A percentile compares a stretch with the other conserved stretches of the same genome.
Evolutionary conservation across 2,113 vertebrate genomes (phyloP).

Genomic region (Pterocles gutturalis): DNA sequence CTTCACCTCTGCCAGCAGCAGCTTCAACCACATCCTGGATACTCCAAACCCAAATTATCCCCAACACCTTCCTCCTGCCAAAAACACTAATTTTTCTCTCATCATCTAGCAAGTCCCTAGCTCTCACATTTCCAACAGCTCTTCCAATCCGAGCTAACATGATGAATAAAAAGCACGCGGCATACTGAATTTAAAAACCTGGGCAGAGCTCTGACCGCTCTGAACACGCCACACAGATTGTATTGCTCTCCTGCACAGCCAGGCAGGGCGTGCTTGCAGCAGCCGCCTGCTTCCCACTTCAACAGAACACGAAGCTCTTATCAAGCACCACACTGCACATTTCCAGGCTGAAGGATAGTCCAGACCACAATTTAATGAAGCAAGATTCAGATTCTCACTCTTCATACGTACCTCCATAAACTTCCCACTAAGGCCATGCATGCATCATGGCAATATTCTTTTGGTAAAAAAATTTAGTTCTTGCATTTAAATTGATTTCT

Average conservation of each 20-base stretch:
- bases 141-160: neutral
- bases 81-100: neutral
- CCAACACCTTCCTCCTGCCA: neutral
- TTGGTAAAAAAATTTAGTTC: neutral
- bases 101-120: neutral
- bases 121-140: constrained; percentile 3
- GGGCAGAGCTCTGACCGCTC: neutral
- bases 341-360: neutral
- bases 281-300: constrained; percentile 14
- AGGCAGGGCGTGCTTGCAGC: neutral
- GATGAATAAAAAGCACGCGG: constrained; percentile 22
- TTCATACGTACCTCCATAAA: accelerated
- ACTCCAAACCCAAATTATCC: neutral
- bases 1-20: constrained; percentile 25
- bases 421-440: neutral
- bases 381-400: neutral
- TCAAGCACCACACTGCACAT: neutral
- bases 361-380: neutral
- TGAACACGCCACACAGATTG: neutral
- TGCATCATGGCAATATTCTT: neutral
- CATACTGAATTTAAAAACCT: neutral
- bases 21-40: constrained; percentile 12
- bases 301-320: constrained; percentile 31
- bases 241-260: neutral
- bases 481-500: neutral